Percentiles rank a stretch among this genome's conserved stretches.
Evolutionary conservation across 2,797 vertebrate species (phyloP).

Genomic region (Jordanella pulchra): DNA sequence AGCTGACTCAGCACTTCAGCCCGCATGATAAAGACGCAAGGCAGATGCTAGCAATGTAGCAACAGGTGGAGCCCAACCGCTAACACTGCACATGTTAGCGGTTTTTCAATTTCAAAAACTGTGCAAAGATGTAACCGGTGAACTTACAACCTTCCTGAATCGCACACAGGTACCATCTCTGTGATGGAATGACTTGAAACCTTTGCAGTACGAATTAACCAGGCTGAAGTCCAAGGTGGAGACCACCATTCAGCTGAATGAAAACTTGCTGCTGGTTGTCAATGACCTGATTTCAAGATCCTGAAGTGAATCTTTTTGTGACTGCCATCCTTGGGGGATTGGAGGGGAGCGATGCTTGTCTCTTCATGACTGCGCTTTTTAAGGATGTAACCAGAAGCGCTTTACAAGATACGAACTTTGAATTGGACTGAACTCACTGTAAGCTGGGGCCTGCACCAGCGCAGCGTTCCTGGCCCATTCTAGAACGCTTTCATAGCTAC

Average conservation of each 20-base stretch:
- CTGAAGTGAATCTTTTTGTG: neutral
- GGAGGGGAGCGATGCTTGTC: no score
- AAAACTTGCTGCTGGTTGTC: neutral
- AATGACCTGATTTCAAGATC: conserved; percentile 61
- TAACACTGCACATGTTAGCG: neutral
- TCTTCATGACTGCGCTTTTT: no score
- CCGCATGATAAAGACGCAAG: neutral
- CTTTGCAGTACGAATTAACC: neutral
- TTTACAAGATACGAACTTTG: no score
- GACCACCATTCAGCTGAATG: neutral
- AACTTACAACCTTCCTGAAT: no score
- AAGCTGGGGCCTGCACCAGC: no score
- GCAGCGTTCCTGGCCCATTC: no score
- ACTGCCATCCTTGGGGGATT: no score
- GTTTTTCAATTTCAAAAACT: neutral
- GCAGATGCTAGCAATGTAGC: no score
- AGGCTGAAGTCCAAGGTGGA: neutral
- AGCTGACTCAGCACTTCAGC: neutral
- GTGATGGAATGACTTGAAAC: no score
- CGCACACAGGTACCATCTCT: neutral
- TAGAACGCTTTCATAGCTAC: no score
- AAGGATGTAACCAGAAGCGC: no score
- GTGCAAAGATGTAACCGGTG: neutral
- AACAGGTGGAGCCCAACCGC: neutral
- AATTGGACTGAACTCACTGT: no score